Evolutionary conservation across 2,797 vertebrate species (phyloP), one percentile per base, ranked within the genome.

Genomic region (Silurus lanzhouensis): DNA sequence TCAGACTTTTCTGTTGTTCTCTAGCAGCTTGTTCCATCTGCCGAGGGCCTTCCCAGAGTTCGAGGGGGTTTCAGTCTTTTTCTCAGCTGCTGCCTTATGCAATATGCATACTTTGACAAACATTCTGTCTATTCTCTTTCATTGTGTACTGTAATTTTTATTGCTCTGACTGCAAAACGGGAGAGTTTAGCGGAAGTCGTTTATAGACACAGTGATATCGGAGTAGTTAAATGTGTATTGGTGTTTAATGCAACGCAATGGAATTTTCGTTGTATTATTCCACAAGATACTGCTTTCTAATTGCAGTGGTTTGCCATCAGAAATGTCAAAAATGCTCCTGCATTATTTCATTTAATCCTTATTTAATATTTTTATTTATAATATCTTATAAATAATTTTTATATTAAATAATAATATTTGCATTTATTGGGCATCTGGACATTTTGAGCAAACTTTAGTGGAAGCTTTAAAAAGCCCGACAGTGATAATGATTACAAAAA

Each of bases 21-120:
- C 94, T 95, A 92, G 95, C 94, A 95, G 96, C 95, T 96, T 95
- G 93, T 95, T 97, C 97, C 97, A 99, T 99, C 97, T 99, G 97
- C 97, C 96, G 94, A 95, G 95, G 94, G 96, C 94, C 94, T 95
- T 94, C 90, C 89, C 89, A 89, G 92, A 93, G 94, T 93, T 90
- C 89, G 5, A 61, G 83, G 91, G 95, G 94, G 88, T 91, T 92
- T 92, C 92, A 92, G 91, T 91, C 82, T 90, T 94, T 88, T 94
- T 94, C 92, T 98, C 97, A 98, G 97, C 97, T 99, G 97, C 95
- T 95, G 88, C 94, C 93, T 93, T 95, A 97, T 98, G 94, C 96
- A 98, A 97, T 97, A 97, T 98, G 97, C 96, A 98, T 98, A 96
- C 95, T 93, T 94, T 93, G 95, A 75, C 44, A 60, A 93, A 92